Evolutionary conservation across 64 coral and sea anemone species (phyloP).

Genomic region (Pocillopora verrucosa): DNA sequence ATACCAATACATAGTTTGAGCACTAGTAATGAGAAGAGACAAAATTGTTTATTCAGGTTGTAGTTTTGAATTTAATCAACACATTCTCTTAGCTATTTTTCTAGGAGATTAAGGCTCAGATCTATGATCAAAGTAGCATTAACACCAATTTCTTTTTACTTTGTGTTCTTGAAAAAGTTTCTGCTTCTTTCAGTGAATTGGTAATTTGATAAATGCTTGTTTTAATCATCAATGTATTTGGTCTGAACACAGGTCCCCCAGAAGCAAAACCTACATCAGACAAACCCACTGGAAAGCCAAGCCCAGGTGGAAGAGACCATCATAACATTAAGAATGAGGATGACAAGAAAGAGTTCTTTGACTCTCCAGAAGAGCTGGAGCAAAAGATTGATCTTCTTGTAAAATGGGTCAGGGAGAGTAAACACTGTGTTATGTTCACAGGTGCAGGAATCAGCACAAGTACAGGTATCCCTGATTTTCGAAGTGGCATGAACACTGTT

Average conservation of each 20-base stretch:
- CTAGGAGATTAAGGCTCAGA: too few species aligned
- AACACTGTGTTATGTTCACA: slow-evolving; percentile 66
- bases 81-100: too few species aligned
- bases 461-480: slow-evolving; percentile 84
- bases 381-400: slow-evolving; percentile 61
- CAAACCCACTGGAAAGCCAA: not conserved
- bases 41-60: too few species aligned
- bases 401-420: slow-evolving; percentile 74
- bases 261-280: slow-evolving; percentile 3
- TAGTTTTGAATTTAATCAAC: too few species aligned
- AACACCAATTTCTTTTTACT: too few species aligned
- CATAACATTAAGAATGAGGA: slow-evolving; percentile 74
- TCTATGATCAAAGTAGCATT: too few species aligned
- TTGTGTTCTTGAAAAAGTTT: too few species aligned
- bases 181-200: too few species aligned
- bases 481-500: slow-evolving; percentile 80
- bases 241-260: not conserved
- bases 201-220: not conserved
- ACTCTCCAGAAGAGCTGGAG: slow-evolving; percentile 51
- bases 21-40: too few species aligned
- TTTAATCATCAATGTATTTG: not conserved
- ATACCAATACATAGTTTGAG: too few species aligned
- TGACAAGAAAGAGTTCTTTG: slow-evolving; percentile 83
- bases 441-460: slow-evolving; percentile 87
- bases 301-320: slow-evolving; percentile 29